phyloP scores from a whole-genome alignment of 2,797 vertebrate species.

The Diplodus puntazzo region DNA sequence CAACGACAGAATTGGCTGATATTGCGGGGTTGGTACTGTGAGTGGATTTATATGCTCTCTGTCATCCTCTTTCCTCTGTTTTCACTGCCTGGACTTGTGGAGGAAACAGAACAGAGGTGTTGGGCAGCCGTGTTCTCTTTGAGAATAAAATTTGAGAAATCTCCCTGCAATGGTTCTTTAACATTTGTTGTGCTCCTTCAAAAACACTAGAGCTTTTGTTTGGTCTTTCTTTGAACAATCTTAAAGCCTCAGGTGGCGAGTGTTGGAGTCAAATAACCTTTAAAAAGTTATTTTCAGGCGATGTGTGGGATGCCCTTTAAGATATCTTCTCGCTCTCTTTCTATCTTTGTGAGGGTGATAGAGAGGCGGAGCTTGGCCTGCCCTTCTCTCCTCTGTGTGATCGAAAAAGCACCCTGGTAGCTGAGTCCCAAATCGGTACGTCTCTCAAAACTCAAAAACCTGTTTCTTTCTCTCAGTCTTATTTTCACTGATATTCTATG shows the following conservation, averaged over 20 bases:
- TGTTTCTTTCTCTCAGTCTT: neutral
- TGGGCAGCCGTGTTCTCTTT: neutral
- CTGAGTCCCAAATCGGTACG: constrained; percentile 95
- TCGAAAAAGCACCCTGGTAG: constrained; percentile 92
- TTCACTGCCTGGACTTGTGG: constrained; percentile 14
- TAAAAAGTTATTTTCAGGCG: constrained; percentile 59
- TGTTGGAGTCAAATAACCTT: constrained; percentile 50
- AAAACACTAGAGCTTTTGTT: constrained; percentile 12
- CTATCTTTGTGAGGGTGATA: constrained; percentile 90
- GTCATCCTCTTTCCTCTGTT: constrained; percentile 15
- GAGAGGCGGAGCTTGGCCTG: constrained; percentile 92
- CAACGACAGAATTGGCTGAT: neutral
- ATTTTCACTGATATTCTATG: neutral
- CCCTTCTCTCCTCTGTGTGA: constrained; percentile 95
- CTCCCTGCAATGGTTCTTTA: constrained; percentile 18
- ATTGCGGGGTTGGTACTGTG: neutral
- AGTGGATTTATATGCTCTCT: constrained; percentile 7
- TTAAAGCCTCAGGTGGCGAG: constrained; percentile 22
- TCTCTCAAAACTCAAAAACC: constrained; percentile 27
- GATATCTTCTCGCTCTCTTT: constrained; percentile 71
- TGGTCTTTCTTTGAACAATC: constrained; percentile 5
- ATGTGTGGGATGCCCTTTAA: constrained; percentile 72
- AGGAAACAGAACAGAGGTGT: constrained; percentile 30
- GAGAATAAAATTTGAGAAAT: constrained; percentile 24
- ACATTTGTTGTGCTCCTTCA: constrained; percentile 13